A percentile compares a stretch with the other conserved stretches of the same genome.
phyloP scores from a whole-genome alignment of 1,140 invertebrate species.

The Eumeta japonica region DNA sequence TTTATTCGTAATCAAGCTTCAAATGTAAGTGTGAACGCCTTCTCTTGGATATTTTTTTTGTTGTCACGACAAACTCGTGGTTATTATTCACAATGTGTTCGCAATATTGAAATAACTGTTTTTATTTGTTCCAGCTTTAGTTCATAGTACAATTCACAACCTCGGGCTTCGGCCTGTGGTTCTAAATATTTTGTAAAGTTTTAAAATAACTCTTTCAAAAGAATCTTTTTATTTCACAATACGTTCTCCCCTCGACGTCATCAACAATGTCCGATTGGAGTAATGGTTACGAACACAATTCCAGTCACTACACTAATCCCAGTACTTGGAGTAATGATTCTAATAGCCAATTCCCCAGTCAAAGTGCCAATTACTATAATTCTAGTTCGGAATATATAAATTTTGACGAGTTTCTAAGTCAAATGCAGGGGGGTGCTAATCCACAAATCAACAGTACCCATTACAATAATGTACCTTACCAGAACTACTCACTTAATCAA shows the following conservation, averaged over 20 bases:
- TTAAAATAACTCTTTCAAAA: conserved; percentile 4
- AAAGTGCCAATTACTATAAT: conserved; percentile 35
- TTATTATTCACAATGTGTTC: too few relatives aligned
- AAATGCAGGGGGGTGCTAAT: conserved; percentile 32
- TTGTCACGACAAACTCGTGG: too few relatives aligned
- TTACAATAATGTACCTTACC: conserved; percentile 34
- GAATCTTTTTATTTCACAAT: conserved; percentile 28
- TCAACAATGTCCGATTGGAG: conserved; percentile 51
- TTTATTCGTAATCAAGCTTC: too few relatives aligned
- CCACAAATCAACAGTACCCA: conserved; percentile 16
- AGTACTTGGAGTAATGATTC: conserved; percentile 35
- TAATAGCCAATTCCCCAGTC: conserved; percentile 34
- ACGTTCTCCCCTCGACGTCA: conserved; percentile 14
- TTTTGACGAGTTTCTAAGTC: conserved; percentile 46
- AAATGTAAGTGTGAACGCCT: too few relatives aligned
- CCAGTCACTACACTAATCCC: conserved; percentile 32
- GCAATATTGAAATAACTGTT: too few relatives aligned
- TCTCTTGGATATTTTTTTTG: too few relatives aligned
- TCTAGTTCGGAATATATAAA: conserved; percentile 38
- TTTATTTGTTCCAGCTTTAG: conserved; percentile 27
- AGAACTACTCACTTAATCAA: conserved; percentile 28
- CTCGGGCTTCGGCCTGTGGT: conserved; percentile 44
- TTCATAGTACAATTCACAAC: conserved; percentile 16
- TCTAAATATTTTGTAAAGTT: conserved; percentile 9
- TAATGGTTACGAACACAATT: conserved; percentile 38